Conservation (phyloP, 2,113 vertebrate species). For the Psophia crepitans region DNA sequence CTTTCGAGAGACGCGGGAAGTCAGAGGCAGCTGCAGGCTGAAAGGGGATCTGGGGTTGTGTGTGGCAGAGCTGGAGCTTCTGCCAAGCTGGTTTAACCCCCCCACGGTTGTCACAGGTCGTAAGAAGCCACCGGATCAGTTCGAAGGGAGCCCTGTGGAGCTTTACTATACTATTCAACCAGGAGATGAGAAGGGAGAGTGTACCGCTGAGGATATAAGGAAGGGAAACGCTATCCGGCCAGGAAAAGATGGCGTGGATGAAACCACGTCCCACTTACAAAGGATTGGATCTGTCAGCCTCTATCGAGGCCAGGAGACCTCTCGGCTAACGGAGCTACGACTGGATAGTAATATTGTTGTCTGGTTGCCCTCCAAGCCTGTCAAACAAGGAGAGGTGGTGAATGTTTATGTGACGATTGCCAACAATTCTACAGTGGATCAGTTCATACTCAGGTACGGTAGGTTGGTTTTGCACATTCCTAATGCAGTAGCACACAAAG, state of each 20-base stretch:
- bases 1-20: slow-evolving; percentile 90
- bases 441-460: slow-evolving; percentile 89
- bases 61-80: slow-evolving; percentile 86
- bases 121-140: slow-evolving; percentile 69
- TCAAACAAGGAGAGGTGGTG: slow-evolving; percentile 86
- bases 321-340: slow-evolving; percentile 79
- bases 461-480: not conserved
- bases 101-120: slow-evolving; percentile 77
- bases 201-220: slow-evolving; percentile 77
- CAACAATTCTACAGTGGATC: slow-evolving; percentile 84
- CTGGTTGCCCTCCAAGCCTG: slow-evolving; percentile 84
- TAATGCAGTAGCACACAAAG: not conserved
- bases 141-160: slow-evolving; percentile 85
- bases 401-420: slow-evolving; percentile 80
- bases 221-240: slow-evolving; percentile 83
- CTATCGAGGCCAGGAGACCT: slow-evolving; percentile 71
- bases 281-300: slow-evolving; percentile 85
- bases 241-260: slow-evolving; percentile 79
- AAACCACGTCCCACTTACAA: slow-evolving; percentile 76
- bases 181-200: slow-evolving; percentile 74
- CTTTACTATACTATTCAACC: slow-evolving; percentile 88
- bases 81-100: slow-evolving; percentile 84
- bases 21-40: slow-evolving; percentile 84
- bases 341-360: slow-evolving; percentile 85
- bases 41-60: slow-evolving; percentile 85